Evolutionary conservation across 2,888 invertebrate species (phyloP), one percentile per base, ranked within the genome.

Genomic region (Drosophila neotestacea): DNA sequence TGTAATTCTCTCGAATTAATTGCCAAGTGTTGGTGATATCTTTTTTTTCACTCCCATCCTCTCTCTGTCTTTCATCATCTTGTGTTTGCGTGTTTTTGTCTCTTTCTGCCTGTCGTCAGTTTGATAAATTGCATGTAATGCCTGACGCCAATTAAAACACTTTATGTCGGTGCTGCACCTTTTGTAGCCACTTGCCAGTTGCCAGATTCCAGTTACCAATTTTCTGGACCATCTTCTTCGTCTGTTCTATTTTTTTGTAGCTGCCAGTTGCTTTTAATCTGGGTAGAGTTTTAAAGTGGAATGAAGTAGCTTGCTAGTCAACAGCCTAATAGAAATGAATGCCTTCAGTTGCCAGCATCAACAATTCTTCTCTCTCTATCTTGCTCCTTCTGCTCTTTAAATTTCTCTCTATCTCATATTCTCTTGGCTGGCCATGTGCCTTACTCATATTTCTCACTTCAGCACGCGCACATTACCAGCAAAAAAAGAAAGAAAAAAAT

Each of bases 121-220:
- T 88, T 88, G 88, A 85, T 78, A 85, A 85, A 85, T 85, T 85
- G 80, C 85, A 85, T 88, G 85, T 85, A 85, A 85, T 88, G 83
- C 85, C 70, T 85, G 85, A 75, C 78, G 83, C 80, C 84, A 88
- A 85, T 85, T 85, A 85, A 82, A 83, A 85, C 69, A 72, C 82
- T 85, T 87, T 87, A 79, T 86, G 77, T 69, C 78, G 67, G 47
- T 69, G 48, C 66, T 73, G 42, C 60, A 73, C 68, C 67, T 69
- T 73, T 70, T 58, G 62, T 59, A 47, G 47, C 13, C 48, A 32
- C 28, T 59, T 59, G 50, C 22, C 51, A 32, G 28, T 59, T 59
- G 51, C 65, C 60, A 65, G 73, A 50, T 61, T 58, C 55, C 39
- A 39, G 52, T 52, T 52, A 39, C 39, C 39, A 50, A 36, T 36